These are phyloP conservation scores for Synergus japonicus DNA, from an alignment of 2,888 invertebrate species.

Conservation along the genomic window DNA sequence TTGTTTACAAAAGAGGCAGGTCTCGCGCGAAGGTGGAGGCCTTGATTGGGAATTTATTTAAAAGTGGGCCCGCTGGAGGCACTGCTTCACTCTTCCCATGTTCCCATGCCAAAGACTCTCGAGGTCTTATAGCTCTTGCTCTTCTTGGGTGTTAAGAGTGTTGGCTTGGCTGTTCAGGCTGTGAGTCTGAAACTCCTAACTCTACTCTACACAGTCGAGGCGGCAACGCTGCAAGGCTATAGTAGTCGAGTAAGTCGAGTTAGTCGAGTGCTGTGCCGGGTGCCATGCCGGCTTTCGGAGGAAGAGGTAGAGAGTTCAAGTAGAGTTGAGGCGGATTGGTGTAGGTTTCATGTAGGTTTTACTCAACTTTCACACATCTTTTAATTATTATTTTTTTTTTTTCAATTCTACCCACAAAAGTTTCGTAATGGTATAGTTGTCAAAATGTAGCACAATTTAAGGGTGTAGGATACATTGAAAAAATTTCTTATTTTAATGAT, in stretches of 20 bases:
- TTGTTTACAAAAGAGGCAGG: slow-evolving; percentile 56
- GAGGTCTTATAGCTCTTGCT: not conserved
- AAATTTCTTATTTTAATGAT: no score
- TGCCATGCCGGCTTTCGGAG: slow-evolving; percentile 52
- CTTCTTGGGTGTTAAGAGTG: not conserved
- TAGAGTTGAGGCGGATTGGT: no score
- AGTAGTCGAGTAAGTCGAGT: slow-evolving; percentile 45
- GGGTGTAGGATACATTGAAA: no score
- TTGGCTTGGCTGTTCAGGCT: no score
- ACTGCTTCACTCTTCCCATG: slow-evolving; percentile 31
- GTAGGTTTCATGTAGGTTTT: not conserved
- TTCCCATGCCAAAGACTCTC: not conserved
- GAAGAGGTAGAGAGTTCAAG: not conserved
- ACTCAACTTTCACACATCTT: no score
- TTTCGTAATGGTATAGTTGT: no score
- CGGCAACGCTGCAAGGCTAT: slow-evolving; percentile 70
- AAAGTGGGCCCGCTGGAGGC: slow-evolving; percentile 59
- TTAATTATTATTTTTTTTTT: no score
- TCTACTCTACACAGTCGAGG: slow-evolving; percentile 45
- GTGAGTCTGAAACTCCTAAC: no score
- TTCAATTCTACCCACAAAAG: no score
- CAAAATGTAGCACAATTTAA: no score
- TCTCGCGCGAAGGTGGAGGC: slow-evolving; percentile 54
- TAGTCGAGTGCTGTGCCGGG: no score
- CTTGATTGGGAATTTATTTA: slow-evolving; percentile 67